These are phyloP conservation scores for Oophaga pumilio DNA, from an alignment of 2,113 vertebrate species.

Conservation along the genomic window DNA sequence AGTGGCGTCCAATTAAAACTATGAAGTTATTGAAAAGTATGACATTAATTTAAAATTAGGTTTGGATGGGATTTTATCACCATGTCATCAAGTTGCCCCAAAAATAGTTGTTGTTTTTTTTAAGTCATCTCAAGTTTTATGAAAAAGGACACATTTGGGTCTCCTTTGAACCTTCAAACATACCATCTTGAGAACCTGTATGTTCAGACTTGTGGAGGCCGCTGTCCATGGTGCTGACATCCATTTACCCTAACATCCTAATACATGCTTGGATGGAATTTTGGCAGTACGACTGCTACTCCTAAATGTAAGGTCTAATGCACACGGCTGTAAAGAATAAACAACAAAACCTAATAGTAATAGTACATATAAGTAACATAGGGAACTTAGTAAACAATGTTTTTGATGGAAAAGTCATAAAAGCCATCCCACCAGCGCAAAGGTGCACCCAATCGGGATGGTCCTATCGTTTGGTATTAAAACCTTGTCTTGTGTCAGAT, in stretches of 20 bases:
- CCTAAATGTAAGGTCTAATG: no score
- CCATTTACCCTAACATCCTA: background rate
- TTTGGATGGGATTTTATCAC: background rate
- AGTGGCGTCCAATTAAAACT: conserved; percentile 8
- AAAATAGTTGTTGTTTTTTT: background rate
- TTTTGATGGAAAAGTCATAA: no score
- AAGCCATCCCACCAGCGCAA: no score
- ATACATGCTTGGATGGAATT: background rate
- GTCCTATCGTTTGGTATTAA: no score
- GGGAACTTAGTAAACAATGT: no score
- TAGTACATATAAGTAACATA: no score
- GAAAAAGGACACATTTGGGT: background rate
- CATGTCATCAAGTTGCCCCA: background rate
- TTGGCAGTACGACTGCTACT: no score
- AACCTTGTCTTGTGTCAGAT: no score
- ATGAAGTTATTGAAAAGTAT: background rate
- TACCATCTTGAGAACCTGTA: no score
- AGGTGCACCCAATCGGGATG: no score
- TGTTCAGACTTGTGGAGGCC: background rate
- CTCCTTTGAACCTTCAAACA: background rate
- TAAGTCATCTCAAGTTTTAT: background rate
- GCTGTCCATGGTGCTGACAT: background rate
- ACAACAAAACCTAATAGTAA: no score
- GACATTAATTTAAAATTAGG: background rate
- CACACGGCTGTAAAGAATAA: no score